A percentile compares a stretch with the other conserved stretches of the same genome.
These are phyloP conservation scores for Radopholus similis DNA, from an alignment of 1,140 invertebrate genomes.

Conservation along the genomic window DNA sequence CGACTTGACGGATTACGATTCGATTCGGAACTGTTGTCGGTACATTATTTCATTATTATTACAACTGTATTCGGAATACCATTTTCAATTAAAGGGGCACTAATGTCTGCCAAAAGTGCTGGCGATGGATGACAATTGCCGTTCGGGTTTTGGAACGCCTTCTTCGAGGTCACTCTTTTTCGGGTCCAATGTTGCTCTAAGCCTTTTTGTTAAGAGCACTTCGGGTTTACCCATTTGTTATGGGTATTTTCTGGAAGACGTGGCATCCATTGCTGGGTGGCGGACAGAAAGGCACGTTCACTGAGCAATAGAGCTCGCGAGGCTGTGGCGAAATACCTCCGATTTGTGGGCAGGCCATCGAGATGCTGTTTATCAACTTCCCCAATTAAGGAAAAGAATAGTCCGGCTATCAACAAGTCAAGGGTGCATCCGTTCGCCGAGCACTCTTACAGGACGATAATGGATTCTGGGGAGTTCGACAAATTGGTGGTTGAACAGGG, in stretches of 20 bases:
- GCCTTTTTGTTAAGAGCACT: slow-evolving; percentile 72
- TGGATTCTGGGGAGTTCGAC: slow-evolving; percentile 41
- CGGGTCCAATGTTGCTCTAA: background rate
- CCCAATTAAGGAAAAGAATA: slow-evolving; percentile 53
- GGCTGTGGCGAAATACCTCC: slow-evolving; percentile 84
- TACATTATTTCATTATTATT: slow-evolving; percentile 46
- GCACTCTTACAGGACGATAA: slow-evolving; percentile 32
- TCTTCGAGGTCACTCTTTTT: slow-evolving; percentile 67
- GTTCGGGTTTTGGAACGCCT: slow-evolving; percentile 81
- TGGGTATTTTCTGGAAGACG: slow-evolving; percentile 94
- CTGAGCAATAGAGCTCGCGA: slow-evolving; percentile 67
- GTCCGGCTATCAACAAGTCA: slow-evolving; percentile 9
- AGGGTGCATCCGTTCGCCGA: slow-evolving; percentile 35
- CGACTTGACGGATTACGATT: slow-evolving; percentile 99
- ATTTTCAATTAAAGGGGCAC: slow-evolving; percentile 18
- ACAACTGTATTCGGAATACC: background rate
- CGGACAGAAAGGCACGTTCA: slow-evolving; percentile 76
- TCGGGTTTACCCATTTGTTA: slow-evolving; percentile 84
- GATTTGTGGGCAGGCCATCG: slow-evolving; percentile 37
- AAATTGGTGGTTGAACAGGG: slow-evolving; percentile 47
- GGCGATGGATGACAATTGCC: slow-evolving; percentile 92
- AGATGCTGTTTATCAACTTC: slow-evolving; percentile 18
- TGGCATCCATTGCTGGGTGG: slow-evolving; percentile 96
- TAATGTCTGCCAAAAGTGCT: slow-evolving; percentile 83
- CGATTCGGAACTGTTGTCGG: slow-evolving; percentile 78